Evolutionary conservation across 2,888 invertebrate species (phyloP), one percentile per base, ranked within the genome.

Genomic region (Exocentrus adspersus): DNA sequence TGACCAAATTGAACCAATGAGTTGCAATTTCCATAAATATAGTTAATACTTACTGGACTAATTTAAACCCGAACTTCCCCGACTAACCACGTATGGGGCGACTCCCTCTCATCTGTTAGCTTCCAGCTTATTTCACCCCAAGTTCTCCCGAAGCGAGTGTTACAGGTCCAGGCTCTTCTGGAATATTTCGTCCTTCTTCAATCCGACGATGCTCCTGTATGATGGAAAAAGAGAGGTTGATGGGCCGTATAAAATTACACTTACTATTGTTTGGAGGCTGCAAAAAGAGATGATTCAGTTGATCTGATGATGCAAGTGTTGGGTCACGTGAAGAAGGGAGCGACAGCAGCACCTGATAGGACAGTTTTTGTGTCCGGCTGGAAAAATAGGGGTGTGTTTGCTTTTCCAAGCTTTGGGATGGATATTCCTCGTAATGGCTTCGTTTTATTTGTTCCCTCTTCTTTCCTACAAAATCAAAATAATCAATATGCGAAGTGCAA

Each of bases 81-180:
- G 57, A 57, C n/a, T 9, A 9, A 32, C 32, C 45, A 37, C 57
- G 45, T 46, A 46, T 20, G 20, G 46, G 43, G 57, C 57, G 57
- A 57, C 46, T 54, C 57, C 57, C 57, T 57, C 46, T 46, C 57
- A 57, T 57, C 57, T 57, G 57, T 32, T 53, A 37, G 19, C 51
- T 28, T 32, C 12, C 52, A 19, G 52, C 37, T 41, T 41, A 21
- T 32, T 53, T 43, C 54, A 17, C 54, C 43, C 54, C 43, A 17
- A n/a, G 21, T 41, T 43, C 54, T 37, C 14, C 43, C 12, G 6
- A 28, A 16, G 20, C 52, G 6, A 46, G 32, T n/a, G n/a, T n/a
- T n/a, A 56, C 56, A 56, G 53, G 42, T 54, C 53, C 21, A 24
- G 14, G 20, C 32, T 28, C 19, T 51, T 16, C 43, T 2, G 7